phyloP scores from a whole-genome alignment of 2,888 invertebrate species.

The Chloroclysta siterata region DNA sequence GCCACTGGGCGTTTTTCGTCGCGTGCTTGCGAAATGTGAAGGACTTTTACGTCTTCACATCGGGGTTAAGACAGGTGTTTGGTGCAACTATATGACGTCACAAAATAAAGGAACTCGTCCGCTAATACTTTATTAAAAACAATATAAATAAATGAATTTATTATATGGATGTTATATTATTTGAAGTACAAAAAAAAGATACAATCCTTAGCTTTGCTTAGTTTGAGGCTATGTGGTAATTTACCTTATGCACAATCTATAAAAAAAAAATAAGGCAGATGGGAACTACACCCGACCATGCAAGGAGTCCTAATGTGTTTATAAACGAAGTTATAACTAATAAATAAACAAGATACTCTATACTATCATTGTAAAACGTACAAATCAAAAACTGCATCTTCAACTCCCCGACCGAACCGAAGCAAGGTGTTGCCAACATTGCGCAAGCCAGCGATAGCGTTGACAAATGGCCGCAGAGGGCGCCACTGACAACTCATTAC shows the following conservation, averaged over 20 bases:
- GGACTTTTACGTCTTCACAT: constrained; percentile 27
- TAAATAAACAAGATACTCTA: no score
- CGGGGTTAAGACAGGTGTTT: constrained; percentile 35
- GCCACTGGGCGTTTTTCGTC: constrained; percentile 37
- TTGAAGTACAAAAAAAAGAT: no score
- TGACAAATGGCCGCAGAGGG: constrained; percentile 45
- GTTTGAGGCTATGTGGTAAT: no score
- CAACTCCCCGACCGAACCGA: neutral
- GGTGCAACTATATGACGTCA: constrained; percentile 11
- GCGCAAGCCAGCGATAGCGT: constrained; percentile 28
- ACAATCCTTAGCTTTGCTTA: no score
- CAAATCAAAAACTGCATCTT: constrained; percentile 4
- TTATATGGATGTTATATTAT: no score
- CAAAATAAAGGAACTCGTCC: neutral
- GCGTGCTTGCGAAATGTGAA: constrained; percentile 42
- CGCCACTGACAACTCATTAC: constrained; percentile 47
- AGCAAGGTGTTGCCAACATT: constrained; percentile 15
- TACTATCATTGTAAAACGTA: no score
- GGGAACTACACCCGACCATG: no score
- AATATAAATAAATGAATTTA: no score
- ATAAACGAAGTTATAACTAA: no score
- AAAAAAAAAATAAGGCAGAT: no score
- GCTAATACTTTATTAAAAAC: neutral
- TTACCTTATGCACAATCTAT: no score
- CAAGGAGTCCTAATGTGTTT: no score